Evolutionary conservation across 2,797 vertebrate genomes (phyloP).

Genomic region (Arrhamphus sclerolepis): DNA sequence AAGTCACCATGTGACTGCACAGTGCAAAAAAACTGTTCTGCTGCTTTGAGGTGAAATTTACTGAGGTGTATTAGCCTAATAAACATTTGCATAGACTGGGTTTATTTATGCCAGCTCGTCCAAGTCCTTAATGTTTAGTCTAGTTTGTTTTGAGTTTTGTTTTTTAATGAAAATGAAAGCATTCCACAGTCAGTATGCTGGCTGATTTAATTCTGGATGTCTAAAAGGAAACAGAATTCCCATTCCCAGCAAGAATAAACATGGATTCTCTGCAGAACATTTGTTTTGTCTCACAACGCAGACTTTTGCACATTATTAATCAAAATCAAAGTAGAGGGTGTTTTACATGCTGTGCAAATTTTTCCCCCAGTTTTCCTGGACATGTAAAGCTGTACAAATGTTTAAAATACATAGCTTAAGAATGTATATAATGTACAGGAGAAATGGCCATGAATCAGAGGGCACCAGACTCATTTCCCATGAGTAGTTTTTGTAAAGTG

Average conservation of each 20-base stretch:
- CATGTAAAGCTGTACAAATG: too few species aligned
- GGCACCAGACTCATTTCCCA: too few species aligned
- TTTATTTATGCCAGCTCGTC: slow-evolving; percentile 11
- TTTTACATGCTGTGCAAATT: slow-evolving; percentile 5
- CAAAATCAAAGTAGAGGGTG: background rate
- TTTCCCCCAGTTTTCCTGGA: background rate
- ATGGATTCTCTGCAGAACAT: background rate
- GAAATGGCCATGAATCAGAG: too few species aligned
- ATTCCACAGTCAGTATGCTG: too few species aligned
- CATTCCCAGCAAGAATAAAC: slow-evolving; percentile 10
- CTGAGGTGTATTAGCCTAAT: slow-evolving; percentile 36
- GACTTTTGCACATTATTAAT: slow-evolving; percentile 19
- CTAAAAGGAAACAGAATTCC: background rate
- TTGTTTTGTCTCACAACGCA: slow-evolving; percentile 23
- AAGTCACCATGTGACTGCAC: slow-evolving; percentile 16
- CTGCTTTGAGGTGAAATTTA: slow-evolving; percentile 33
- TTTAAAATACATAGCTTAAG: too few species aligned
- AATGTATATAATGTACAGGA: too few species aligned
- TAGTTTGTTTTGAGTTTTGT: too few species aligned
- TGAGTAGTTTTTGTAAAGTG: too few species aligned
- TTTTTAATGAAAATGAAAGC: too few species aligned
- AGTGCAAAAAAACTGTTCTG: slow-evolving; percentile 26
- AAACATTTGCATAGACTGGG: slow-evolving; percentile 22
- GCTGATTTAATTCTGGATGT: too few species aligned
- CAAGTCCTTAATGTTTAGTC: slow-evolving; percentile 6